Evolutionary conservation across 2,797 vertebrate genomes (phyloP).

Genomic region (Nannoperca australis): DNA sequence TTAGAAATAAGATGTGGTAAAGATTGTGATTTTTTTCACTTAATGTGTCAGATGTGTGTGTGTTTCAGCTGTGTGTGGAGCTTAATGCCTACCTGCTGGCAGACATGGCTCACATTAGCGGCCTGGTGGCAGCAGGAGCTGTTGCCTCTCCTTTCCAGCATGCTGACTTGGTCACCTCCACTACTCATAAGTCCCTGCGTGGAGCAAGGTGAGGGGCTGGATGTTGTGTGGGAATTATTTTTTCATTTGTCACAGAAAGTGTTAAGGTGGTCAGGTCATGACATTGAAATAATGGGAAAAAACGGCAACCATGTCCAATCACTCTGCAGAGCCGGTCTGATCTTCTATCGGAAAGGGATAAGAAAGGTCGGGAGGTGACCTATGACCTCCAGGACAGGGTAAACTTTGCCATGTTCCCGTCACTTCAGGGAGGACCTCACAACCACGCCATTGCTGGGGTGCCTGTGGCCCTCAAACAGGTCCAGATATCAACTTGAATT

Average conservation of each 20-base stretch:
- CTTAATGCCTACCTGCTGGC: constrained; percentile 89
- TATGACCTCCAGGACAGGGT: constrained; percentile 89
- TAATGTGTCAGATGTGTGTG: neutral
- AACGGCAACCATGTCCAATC: neutral
- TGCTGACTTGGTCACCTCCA: constrained; percentile 89
- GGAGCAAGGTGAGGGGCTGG: constrained; percentile 73
- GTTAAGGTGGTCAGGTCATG: neutral
- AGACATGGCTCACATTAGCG: constrained; percentile 93
- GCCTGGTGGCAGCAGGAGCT: constrained; percentile 88
- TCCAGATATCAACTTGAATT: constrained; percentile 48
- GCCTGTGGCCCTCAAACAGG: constrained; percentile 90
- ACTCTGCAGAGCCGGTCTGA: constrained; percentile 87
- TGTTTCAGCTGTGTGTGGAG: constrained; percentile 87
- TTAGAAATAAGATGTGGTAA: neutral
- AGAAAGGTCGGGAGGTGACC: constrained; percentile 86
- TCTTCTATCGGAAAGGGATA: constrained; percentile 91
- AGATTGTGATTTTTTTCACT: neutral
- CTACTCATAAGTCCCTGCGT: constrained; percentile 91
- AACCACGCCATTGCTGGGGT: constrained; percentile 91
- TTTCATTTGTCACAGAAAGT: neutral
- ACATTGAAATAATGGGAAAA: neutral
- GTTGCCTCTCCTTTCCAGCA: constrained; percentile 90
- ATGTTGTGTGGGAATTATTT: neutral
- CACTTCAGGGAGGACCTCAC: constrained; percentile 91
- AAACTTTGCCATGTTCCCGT: constrained; percentile 92